Evolutionary conservation across 2,797 vertebrate genomes (phyloP).

Genomic region (Tapera naevia): DNA sequence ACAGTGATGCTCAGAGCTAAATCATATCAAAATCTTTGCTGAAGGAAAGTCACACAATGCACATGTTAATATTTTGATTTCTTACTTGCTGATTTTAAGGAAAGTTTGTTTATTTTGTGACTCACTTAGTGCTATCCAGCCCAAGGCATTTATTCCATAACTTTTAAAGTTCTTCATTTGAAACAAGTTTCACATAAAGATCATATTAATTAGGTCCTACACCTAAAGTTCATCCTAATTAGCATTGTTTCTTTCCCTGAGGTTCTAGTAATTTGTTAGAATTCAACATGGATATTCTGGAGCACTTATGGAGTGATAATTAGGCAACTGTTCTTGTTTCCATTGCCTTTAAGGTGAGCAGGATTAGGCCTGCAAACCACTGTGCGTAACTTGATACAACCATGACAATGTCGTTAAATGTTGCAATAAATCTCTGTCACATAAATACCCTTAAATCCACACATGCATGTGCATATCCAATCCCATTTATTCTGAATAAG

Average conservation of each 20-base stretch:
- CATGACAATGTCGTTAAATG: background rate
- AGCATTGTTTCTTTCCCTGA: slow-evolving; percentile 81
- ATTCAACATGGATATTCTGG: slow-evolving; percentile 25
- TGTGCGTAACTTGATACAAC: background rate
- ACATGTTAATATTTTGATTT: background rate
- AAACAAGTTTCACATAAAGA: slow-evolving; percentile 83
- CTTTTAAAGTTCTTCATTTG: slow-evolving; percentile 75
- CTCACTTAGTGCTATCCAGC: slow-evolving; percentile 43
- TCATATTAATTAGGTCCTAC: slow-evolving; percentile 80
- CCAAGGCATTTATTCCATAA: slow-evolving; percentile 60
- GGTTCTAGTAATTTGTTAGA: slow-evolving; percentile 82
- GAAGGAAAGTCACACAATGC: background rate
- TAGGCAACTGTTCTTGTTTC: slow-evolving; percentile 39
- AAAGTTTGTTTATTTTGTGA: slow-evolving; percentile 9
- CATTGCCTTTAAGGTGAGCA: background rate
- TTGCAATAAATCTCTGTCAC: slow-evolving; percentile 43
- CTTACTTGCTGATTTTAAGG: background rate
- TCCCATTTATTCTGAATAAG: slow-evolving; percentile 47
- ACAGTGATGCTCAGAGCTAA: background rate
- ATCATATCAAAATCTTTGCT: background rate
- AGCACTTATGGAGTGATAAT: slow-evolving; percentile 35
- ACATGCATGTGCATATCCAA: slow-evolving; percentile 42
- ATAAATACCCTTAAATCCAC: slow-evolving; percentile 32
- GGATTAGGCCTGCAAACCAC: slow-evolving; percentile 7
- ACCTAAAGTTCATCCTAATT: slow-evolving; percentile 94